Base-by-base conservation (phyloP, 2,888 invertebrate genomes). In the Panorpa germanica region DNA sequence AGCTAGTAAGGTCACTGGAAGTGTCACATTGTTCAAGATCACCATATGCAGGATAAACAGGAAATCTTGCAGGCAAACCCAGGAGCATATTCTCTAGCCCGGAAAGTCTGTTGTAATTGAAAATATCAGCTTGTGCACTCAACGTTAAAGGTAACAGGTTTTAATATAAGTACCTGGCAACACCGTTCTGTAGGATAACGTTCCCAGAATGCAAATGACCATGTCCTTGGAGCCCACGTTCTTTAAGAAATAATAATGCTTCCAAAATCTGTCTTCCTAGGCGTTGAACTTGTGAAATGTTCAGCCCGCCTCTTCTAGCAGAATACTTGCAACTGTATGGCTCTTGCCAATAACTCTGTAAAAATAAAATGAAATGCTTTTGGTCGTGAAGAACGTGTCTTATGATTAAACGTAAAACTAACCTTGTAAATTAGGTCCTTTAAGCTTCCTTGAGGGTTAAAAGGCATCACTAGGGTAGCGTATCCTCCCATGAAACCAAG, bases 351-450 rank as follows among this genome's bases (percentile, higher is more conserved):
- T 71, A 70, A 38, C 75, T 72, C 77, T 77, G 46, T n/a, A 43
- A 34, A n/a, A n/a, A n/a, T 14, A 30, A 34, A 32, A 29, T 19
- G 25, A 7, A 26, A 10, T 17, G 12, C 24, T 15, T 34, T 12
- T 34, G 8, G n/a, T n/a, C n/a, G n/a, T n/a, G n/a, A n/a, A 11
- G 14, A 9, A 4, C n/a, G n/a, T 10, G 21, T 9, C 4, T 10
- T n/a, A 21, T n/a, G 4, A 4, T 10, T 6, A 21, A 11, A 10
- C 21, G 12, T n/a, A n/a, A n/a, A n/a, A n/a, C 52, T 53, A 48
- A 81, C 83, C 64, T 77, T 77, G 47, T 83, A 85, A 42, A 90
- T 81, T 32, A 88, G 62, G 57, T 91, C 90, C 53, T 83, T 86
- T 32, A 91, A 60, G 44, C 85, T 86, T 29, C 90, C 90, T 38